These are phyloP conservation scores for Drosophila tani DNA, from an alignment of 1,140 invertebrate genomes.

Conservation along the genomic window DNA sequence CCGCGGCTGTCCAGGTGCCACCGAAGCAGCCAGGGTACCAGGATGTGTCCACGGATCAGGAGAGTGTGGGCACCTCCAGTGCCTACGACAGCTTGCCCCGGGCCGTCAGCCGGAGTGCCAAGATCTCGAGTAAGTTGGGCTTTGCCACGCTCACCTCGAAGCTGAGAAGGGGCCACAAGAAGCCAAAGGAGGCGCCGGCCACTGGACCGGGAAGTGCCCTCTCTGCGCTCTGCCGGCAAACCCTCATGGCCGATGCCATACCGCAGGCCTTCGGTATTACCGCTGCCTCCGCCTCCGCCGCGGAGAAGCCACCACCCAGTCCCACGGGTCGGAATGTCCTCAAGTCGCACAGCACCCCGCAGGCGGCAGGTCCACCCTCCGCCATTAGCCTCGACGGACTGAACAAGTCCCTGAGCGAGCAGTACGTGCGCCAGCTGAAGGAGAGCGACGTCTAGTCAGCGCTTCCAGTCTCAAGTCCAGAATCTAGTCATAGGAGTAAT, in stretches of 20 bases:
- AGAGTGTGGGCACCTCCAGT: slow-evolving; percentile 67
- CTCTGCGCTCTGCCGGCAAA: slow-evolving; percentile 75
- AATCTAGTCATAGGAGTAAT: slow-evolving; percentile 61
- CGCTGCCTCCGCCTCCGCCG: not conserved
- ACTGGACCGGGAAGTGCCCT: slow-evolving; percentile 55
- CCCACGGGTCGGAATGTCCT: slow-evolving; percentile 58
- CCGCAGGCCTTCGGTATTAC: slow-evolving; percentile 47
- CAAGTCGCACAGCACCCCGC: slow-evolving; percentile 78
- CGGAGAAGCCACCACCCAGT: slow-evolving; percentile 56
- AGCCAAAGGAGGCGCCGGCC: slow-evolving; percentile 55
- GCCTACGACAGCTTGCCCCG: slow-evolving; percentile 75
- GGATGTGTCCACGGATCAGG: slow-evolving; percentile 67
- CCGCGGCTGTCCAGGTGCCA: slow-evolving; percentile 21
- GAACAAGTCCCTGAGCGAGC: slow-evolving; percentile 79
- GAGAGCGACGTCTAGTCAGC: slow-evolving; percentile 79
- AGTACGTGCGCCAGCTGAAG: slow-evolving; percentile 77
- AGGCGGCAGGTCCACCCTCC: slow-evolving; percentile 40
- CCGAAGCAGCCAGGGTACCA: slow-evolving; percentile 21
- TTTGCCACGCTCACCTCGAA: slow-evolving; percentile 88
- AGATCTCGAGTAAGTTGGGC: slow-evolving; percentile 86
- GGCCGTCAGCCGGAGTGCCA: slow-evolving; percentile 66
- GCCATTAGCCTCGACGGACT: slow-evolving; percentile 38
- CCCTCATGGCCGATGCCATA: slow-evolving; percentile 65
- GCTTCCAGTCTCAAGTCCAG: slow-evolving; percentile 39
- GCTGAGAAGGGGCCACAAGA: slow-evolving; percentile 85